Evolutionary conservation across 2,888 invertebrate species (phyloP), one percentile per base, ranked within the genome.

Genomic region (Dione juno): DNA sequence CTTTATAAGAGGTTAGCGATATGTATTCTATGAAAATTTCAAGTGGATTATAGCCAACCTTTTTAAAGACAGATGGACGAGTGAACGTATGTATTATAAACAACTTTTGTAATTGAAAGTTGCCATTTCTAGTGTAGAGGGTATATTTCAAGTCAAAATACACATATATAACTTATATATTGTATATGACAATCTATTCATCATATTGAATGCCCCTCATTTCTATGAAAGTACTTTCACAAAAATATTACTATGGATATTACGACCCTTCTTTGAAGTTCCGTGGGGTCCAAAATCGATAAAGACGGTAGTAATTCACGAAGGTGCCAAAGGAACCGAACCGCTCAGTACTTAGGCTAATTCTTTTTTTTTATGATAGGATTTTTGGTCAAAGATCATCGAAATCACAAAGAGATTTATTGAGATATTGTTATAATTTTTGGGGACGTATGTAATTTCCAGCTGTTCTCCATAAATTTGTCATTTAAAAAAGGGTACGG

Each of bases 261-360:
- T 45, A 41, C 61, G 48, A 53, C 70, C 70, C 67, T 67, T 58
- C 57, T 64, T 67, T 58, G 54, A 59, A 67, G 58, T 54, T 48
- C 61, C 63, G 45, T 45, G 68, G 67, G 66, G 57, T 54, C 40
- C 67, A 52, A 64, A 66, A 67, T 67, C 67, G 67, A 71, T 71
- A 71, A 28, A 21, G 58, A 21, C 13, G 13, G 41, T 28, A 61
- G 14, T 28, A 52, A 48, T 28, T 43, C 28, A 45, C 37, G 54
- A 8, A 37, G 54, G 54, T 57, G 54, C 35, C 21, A 57, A 45
- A 45, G 16, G 16, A 45, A 43, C 35, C 35, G 54, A n/a, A 57
- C 54, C 19, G 11, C 57, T 57, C n/a, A 16, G 53, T 16, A 8
- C 9, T 57, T 57, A 35, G 37, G 10, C 11, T 57, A n/a, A 54